Evolutionary conservation across 1,140 invertebrate species (phyloP), one percentile per base, ranked within the genome.

Genomic region (Lithobius niger): DNA sequence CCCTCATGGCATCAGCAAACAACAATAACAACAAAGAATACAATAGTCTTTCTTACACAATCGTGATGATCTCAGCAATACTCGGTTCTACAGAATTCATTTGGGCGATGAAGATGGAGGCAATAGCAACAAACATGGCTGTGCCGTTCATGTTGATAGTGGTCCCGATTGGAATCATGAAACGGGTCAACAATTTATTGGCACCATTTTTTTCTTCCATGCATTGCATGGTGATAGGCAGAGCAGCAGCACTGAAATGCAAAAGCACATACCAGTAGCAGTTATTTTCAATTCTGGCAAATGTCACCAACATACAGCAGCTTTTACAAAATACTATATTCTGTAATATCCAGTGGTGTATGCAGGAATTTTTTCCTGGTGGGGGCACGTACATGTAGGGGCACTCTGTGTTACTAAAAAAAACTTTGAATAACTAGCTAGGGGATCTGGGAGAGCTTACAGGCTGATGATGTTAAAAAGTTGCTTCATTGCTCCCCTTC

Each of bases 61-160:
- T 80, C 13, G 85, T 88, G 43, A 85, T 73, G 0, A 88, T 73
- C 65, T 89, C 85, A 2, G 84, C 84, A 58, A 86, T 77, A 26
- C 82, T 81, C 18, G 95, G 71, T 19, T 73, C 69, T 61, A 90
- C 83, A 52, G 82, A 82, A 62, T 90, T 86, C 79, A 93, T 87
- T 71, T 95, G 91, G 31, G 89, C 90, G 31, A 96, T 83, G 69
- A 96, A 97, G 58, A 94, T 81, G 31, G 87, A 84, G 2, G 90
- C 86, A 0, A 90, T 79, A 0, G 88, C 79, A 16, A 95, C 81
- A 68, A 92, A 97, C 4, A 95, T 71, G 0, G 92, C 92, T 1
- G 91, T 95, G 13, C 93, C 93, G 65, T 96, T 89, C 83, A 92
- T 92, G 69, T 95, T 95, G 61, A 93, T 83, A 59, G 90, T 92